Conservation (phyloP, 2,113 vertebrate genomes). For the Stigmatopora nigra region DNA sequence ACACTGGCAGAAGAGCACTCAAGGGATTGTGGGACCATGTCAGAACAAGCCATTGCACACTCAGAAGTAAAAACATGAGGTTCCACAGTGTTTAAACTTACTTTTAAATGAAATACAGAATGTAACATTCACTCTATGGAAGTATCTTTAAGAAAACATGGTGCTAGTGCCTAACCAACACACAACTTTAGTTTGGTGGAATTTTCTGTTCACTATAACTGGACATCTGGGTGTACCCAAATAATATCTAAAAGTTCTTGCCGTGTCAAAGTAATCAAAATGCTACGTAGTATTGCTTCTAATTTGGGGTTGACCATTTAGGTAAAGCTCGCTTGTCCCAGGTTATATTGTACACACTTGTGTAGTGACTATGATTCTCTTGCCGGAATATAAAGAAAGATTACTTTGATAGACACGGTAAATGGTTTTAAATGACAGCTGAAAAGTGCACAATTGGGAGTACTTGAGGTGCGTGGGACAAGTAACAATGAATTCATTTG, state of each 20-base stretch:
- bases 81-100: background rate
- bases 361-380: constrained; percentile 12
- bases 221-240: background rate
- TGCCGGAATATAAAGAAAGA: constrained; percentile 11
- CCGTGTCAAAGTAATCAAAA: background rate
- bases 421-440: constrained; percentile 36
- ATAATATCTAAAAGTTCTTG: background rate
- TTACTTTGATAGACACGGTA: constrained; percentile 27
- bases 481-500: constrained; percentile 33
- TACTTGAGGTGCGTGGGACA: constrained; percentile 16
- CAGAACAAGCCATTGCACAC: constrained; percentile 20
- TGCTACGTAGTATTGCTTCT: background rate
- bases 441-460: constrained; percentile 26
- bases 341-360: background rate
- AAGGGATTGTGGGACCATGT: constrained; percentile 35
- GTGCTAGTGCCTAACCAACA: background rate
- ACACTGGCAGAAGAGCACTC: constrained; percentile 15
- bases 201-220: background rate
- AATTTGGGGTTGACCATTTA: background rate
- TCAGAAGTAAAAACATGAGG: constrained; percentile 4
- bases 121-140: background rate
- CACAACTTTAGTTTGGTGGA: background rate
- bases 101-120: background rate
- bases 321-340: background rate
- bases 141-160: background rate